Evolutionary conservation across 2,113 vertebrate genomes (phyloP).

Genomic region (Chamaetylas fuelleborni): DNA sequence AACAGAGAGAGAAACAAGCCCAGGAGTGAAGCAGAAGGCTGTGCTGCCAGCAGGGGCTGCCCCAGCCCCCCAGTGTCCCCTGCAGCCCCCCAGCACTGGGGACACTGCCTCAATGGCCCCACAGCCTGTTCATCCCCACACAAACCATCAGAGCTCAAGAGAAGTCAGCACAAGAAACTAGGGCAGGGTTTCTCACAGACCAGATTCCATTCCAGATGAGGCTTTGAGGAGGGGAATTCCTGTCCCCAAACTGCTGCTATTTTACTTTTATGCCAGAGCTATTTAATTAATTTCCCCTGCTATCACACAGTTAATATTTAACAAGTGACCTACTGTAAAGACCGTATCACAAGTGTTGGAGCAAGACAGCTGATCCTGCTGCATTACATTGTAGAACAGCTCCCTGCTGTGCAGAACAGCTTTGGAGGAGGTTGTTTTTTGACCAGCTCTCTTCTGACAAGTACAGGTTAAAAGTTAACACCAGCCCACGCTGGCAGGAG

Average conservation of each 20-base stretch:
- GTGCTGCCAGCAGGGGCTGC: neutral
- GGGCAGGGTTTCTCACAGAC: neutral
- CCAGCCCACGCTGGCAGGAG: neutral
- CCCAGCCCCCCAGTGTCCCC: neutral
- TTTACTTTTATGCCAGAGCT: neutral
- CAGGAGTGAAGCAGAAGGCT: neutral
- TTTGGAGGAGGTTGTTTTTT: neutral
- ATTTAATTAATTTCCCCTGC: neutral
- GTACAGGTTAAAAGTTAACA: constrained; percentile 11
- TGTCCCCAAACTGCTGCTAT: neutral
- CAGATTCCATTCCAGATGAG: neutral
- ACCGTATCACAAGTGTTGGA: neutral
- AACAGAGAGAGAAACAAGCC: neutral
- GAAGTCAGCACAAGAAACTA: fast-evolving
- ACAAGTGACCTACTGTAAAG: neutral
- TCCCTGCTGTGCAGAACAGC: neutral
- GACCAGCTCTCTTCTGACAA: neutral
- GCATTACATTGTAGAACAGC: neutral
- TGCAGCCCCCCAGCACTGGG: neutral
- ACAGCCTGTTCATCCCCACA: neutral
- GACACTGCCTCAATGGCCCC: neutral
- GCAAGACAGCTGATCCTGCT: neutral
- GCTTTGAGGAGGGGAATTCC: neutral
- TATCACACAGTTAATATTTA: constrained; percentile 14
- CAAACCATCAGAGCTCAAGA: neutral